phyloP scores from a whole-genome alignment of 2,888 invertebrate species.

The Resseliella maxima region DNA sequence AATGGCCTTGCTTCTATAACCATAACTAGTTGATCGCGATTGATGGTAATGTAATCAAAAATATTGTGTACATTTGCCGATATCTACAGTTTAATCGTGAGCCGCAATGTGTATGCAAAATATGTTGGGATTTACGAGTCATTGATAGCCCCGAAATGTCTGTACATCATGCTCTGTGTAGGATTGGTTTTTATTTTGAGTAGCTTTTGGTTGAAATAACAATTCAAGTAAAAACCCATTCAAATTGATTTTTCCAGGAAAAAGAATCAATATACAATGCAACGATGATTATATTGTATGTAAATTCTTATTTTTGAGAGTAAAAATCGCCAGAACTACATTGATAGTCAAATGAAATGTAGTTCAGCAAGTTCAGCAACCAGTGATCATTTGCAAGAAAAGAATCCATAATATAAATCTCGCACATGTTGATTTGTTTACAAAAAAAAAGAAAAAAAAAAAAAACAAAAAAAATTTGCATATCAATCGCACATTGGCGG shows the following conservation, averaged over 20 bases:
- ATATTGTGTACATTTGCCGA: background rate
- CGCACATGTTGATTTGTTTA: background rate
- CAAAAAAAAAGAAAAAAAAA: too few relatives aligned
- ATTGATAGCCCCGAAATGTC: background rate
- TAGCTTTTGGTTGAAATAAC: background rate
- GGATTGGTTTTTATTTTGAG: background rate
- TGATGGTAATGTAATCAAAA: slow-evolving; percentile 52
- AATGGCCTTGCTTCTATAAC: slow-evolving; percentile 1
- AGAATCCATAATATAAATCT: background rate
- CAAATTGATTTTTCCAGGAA: slow-evolving; percentile 54
- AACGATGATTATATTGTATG: slow-evolving; percentile 25
- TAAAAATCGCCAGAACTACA: background rate
- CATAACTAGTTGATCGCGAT: slow-evolving; percentile 25
- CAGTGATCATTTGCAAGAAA: background rate
- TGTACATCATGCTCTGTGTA: background rate
- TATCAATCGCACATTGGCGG: background rate
- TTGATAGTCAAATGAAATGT: slow-evolving; percentile 53
- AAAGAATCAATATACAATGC: slow-evolving; percentile 45
- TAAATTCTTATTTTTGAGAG: slow-evolving; percentile 30
- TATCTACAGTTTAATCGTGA: background rate
- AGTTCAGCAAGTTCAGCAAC: background rate
- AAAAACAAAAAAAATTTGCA: background rate
- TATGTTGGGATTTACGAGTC: background rate
- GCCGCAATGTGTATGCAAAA: slow-evolving; percentile 39
- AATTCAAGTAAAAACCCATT: slow-evolving; percentile 4